Percentiles rank a stretch among this genome's conserved stretches.
Conservation (phyloP, 2,797 vertebrate genomes). For the Cheirogaleus major region DNA sequence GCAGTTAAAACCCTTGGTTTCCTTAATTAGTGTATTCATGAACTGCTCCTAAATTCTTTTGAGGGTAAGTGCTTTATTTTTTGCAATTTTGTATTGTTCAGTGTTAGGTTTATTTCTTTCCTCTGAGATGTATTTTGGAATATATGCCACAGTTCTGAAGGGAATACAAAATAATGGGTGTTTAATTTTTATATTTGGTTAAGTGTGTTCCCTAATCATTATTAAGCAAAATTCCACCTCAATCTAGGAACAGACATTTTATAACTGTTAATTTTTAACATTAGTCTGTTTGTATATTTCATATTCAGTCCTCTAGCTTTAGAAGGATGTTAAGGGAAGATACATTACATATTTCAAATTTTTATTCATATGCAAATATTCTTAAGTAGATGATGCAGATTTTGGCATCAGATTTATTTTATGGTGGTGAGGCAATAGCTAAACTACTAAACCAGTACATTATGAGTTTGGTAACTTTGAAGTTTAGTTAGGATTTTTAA, state of each 20-base stretch:
- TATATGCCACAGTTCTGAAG: conserved; percentile 54
- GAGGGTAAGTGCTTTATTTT: conserved; percentile 57
- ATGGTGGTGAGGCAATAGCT: conserved; percentile 29
- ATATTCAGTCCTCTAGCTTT: conserved; percentile 25
- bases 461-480: conserved; percentile 52
- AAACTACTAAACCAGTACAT: conserved; percentile 48
- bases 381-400: conserved; percentile 50
- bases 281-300: conserved; percentile 43
- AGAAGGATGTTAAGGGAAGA: conserved; percentile 34
- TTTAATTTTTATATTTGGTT: conserved; percentile 50
- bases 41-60: conserved; percentile 45
- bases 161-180: conserved; percentile 55
- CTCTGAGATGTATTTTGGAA: conserved; percentile 27
- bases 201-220: not conserved
- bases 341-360: conserved; percentile 50
- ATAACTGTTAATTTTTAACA: conserved; percentile 52
- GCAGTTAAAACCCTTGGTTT: conserved; percentile 32
- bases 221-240: conserved; percentile 14
- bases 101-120: not conserved
- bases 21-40: conserved; percentile 47
- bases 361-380: conserved; percentile 56
- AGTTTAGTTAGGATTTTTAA: conserved; percentile 24
- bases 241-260: conserved; percentile 9
- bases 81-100: conserved; percentile 25
- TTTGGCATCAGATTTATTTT: conserved; percentile 65